Percentiles rank a stretch among this genome's conserved stretches.
phyloP scores from a whole-genome alignment of 1,140 invertebrate genomes.

The Leucophenga varia region DNA sequence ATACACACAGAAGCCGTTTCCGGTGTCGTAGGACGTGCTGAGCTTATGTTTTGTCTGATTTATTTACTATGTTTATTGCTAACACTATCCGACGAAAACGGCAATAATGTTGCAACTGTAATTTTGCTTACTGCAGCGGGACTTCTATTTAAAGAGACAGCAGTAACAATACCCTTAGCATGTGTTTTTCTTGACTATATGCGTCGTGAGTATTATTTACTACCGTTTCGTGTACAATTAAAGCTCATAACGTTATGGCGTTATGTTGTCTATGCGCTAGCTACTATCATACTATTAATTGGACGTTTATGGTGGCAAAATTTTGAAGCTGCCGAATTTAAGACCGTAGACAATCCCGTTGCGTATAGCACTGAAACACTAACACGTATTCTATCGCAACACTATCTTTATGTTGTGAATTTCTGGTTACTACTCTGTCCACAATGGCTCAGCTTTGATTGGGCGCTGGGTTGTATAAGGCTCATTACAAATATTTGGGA shows the following conservation, averaged over 20 bases:
- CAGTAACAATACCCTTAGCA: conserved; percentile 67
- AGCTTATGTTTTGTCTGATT: conserved; percentile 61
- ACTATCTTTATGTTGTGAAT: conserved; percentile 82
- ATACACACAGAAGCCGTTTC: conserved; percentile 90
- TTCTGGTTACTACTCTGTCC: conserved; percentile 77
- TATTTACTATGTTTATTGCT: conserved; percentile 11
- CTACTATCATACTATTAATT: conserved; percentile 58
- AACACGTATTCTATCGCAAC: conserved; percentile 72
- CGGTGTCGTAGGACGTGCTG: conserved; percentile 90
- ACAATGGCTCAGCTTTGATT: conserved; percentile 83
- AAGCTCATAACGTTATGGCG: background rate
- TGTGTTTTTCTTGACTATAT: conserved; percentile 9
- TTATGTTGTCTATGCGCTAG: conserved; percentile 31
- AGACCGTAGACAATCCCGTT: conserved; percentile 82
- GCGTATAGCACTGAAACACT: conserved; percentile 62
- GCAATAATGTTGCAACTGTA: too few species aligned
- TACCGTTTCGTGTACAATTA: conserved; percentile 8
- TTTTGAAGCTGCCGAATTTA: conserved; percentile 74
- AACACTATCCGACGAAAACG: conserved; percentile 8
- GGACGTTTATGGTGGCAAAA: conserved; percentile 74
- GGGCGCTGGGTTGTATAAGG: conserved; percentile 86
- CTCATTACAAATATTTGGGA: conserved; percentile 61
- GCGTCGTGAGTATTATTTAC: background rate
- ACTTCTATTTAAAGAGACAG: conserved; percentile 90
- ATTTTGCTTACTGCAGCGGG: conserved; percentile 63